phyloP scores from a whole-genome alignment of 2,113 vertebrate species.

The Elgaria multicarinata region DNA sequence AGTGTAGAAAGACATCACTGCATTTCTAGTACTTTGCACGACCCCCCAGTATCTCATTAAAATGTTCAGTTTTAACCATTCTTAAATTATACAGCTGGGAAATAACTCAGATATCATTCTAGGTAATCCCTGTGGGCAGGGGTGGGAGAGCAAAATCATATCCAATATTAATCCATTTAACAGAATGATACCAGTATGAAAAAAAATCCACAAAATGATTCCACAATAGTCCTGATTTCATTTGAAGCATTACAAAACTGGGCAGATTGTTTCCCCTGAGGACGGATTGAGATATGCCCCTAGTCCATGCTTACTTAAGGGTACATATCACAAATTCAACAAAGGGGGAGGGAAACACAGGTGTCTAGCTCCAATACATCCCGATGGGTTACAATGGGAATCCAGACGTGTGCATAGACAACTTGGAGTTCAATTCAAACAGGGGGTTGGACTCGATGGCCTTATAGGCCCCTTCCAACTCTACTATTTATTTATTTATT shows the following conservation, averaged over 20 bases:
- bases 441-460: no score
- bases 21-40: not conserved
- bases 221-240: not conserved
- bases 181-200: not conserved
- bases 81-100: not conserved
- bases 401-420: not conserved
- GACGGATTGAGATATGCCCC: not conserved
- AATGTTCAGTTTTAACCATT: not conserved
- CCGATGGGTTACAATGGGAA: not conserved
- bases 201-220: not conserved
- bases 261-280: not conserved
- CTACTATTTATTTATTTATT: no score
- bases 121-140: not conserved
- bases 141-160: not conserved
- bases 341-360: not conserved
- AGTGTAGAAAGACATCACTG: fast-evolving
- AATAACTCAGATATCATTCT: not conserved
- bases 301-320: not conserved
- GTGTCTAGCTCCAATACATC: not conserved
- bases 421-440: not conserved
- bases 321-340: not conserved
- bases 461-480: no score
- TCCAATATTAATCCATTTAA: not conserved
- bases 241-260: no score
- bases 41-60: not conserved